Base-by-base conservation (phyloP, 2,797 vertebrate species). In the Notolabrus celidotus region DNA sequence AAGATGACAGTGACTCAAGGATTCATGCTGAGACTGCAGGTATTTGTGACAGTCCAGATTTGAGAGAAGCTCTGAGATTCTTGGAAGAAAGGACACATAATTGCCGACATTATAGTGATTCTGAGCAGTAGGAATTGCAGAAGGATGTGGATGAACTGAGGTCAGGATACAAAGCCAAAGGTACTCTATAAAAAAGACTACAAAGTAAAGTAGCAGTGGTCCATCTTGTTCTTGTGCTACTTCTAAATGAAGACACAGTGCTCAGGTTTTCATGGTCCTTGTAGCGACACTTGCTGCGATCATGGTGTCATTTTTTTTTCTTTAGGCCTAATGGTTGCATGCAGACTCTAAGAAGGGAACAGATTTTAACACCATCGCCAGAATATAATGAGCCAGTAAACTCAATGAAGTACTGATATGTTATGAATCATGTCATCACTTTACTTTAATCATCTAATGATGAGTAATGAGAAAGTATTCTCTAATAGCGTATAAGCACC, bases 51-150 rank as follows among this genome's bases (percentile, higher is more conserved):
- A 65, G 51, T 56, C 43, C 1, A 20, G 41, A 67, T 77, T 60
- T 71, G 52, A 58, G 25, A 66, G 16, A 59, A 16, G 20, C 29
- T 59, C 58, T 42, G 5, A n/a, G 65, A 63, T 29, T 47, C 36
- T 65, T 61, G 33, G 34, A 15, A 53, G 42, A 70, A 77, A 68
- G 33, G 38, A 87, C 70, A 77, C 34, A 39, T 82, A 80, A 82
- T 85, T 68, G 64, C 52, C 46, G 27, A 82, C 67, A 89, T 82
- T 62, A 62, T 42, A 42, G 60, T 67, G 14, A 79, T 83, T 85
- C n/a, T 62, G 47, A 65, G 12, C 5, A 1, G 43, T 16, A 42
- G 51, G 34, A 41, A 19, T 46, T 55, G 33, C 39, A 15, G 36
- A 56, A 47, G 56, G 49, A 14, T 19, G 17, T 43, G 43, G 25